These are phyloP conservation scores for Bimastos eiseni DNA, from an alignment of 2,888 invertebrate genomes.

Conservation along the genomic window DNA sequence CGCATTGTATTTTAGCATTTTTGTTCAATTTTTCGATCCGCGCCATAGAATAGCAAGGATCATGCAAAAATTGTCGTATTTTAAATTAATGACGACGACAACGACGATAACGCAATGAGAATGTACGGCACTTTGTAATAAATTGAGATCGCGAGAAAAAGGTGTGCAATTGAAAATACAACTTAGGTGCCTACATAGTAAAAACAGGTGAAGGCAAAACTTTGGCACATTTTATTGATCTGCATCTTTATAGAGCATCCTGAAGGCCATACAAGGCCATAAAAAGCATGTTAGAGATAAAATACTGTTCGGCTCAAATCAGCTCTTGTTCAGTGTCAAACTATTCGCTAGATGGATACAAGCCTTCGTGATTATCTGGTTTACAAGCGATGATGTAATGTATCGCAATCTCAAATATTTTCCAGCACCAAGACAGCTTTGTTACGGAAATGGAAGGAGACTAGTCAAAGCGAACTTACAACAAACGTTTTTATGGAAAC, in stretches of 20 bases:
- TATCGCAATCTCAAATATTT: no score
- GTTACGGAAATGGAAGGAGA: no score
- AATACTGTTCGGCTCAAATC: not conserved
- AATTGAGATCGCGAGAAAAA: not conserved
- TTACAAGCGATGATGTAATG: no score
- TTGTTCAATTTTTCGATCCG: slow-evolving; percentile 24
- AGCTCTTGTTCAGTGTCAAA: not conserved
- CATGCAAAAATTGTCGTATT: not conserved
- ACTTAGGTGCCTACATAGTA: not conserved
- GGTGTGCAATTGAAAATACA: not conserved
- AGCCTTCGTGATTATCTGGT: no score
- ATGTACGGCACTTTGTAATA: not conserved
- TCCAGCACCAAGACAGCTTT: no score
- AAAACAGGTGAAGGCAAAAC: not conserved
- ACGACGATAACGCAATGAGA: not conserved
- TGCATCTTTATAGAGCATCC: not conserved
- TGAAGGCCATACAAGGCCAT: not conserved
- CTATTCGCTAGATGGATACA: not conserved
- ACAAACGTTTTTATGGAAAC: no score
- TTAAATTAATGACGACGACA: slow-evolving; percentile 22
- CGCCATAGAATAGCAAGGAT: slow-evolving; percentile 14
- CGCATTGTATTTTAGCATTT: no score
- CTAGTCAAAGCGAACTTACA: no score
- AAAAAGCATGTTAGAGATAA: not conserved
- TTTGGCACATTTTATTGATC: not conserved